A percentile compares a stretch with the other conserved stretches of the same genome.
phyloP scores from a whole-genome alignment of 2,797 vertebrate species.

The Mormyrus hasselquistii region DNA sequence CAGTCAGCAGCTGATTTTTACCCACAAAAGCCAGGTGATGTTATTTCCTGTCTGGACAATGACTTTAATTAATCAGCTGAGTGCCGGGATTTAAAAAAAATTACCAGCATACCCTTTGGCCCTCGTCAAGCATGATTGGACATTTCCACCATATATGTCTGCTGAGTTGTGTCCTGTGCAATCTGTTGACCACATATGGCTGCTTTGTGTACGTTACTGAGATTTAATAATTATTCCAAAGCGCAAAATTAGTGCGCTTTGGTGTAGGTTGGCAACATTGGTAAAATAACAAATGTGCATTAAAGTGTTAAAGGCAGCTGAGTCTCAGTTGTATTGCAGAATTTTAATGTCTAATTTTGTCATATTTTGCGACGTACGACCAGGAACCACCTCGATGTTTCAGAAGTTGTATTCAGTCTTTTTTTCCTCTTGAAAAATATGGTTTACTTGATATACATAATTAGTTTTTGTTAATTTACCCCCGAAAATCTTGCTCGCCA shows the following conservation, averaged over 20 bases:
- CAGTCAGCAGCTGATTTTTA: background rate
- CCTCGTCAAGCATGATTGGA: background rate
- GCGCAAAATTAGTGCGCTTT: background rate
- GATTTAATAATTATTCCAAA: slow-evolving; percentile 1
- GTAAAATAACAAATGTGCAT: background rate
- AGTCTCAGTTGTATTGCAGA: background rate
- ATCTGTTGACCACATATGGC: slow-evolving; percentile 9
- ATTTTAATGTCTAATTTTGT: background rate
- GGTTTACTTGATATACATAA: background rate
- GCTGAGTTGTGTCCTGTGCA: background rate
- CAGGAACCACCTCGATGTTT: background rate
- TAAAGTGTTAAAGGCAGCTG: background rate
- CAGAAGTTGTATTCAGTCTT: background rate
- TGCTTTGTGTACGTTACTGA: background rate
- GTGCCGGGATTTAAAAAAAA: background rate
- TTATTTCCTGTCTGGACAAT: background rate
- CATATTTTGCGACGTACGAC: background rate
- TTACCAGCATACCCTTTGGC: background rate
- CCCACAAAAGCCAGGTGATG: background rate
- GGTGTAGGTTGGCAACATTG: background rate
- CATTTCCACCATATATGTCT: background rate
- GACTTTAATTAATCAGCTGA: slow-evolving; percentile 11
- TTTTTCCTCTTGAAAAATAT: background rate
- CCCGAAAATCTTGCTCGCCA: background rate
- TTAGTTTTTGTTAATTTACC: background rate